Evolutionary conservation across 2,888 invertebrate genomes (phyloP), one percentile per base, ranked within the genome.

Genomic region (Molanna angustata): DNA sequence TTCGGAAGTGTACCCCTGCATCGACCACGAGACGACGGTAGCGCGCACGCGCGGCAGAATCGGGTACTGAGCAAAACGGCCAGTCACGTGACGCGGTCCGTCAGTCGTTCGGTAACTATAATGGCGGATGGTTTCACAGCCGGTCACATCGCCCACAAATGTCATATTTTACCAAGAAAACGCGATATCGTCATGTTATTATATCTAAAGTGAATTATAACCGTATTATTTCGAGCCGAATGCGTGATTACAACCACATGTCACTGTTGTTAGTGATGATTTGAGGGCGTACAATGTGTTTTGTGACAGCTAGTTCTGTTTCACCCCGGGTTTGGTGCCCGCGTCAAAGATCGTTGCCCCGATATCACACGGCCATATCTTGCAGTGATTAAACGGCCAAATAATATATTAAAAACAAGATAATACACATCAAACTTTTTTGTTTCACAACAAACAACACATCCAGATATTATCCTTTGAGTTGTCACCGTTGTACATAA

Each of bases 21-120:
- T 44, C 51, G 44, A 45, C 45, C 50, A 43, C 11, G 49, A 43
- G 16, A 13, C 27, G 43, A 31, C 27, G 16, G 32, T 37, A 20
- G 32, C 27, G 57, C 59, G 55, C 33, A 45, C 37, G 53, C 54
- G 52, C 55, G 49, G 44, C 27, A 9, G 35, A 22, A 39, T 19
- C 51, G 72, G 73, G 76, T 73, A 73, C 74, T 73, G 76, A 77
- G 75, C 76, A 76, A 76, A 77, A 77, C 73, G 76, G 73, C 72
- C 67, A 72, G 73, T 77, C 77, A 77, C 77, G 77, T 77, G 77
- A 77, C 75, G 70, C 63, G 71, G 70, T 74, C 74, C 76, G 76
- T 73, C 76, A 77, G 70, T 76, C 73, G 68, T 69, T 76, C 77
- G 75, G 69, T 35, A 42, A 49, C 39, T 39, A 43, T 27, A 33